phyloP scores from a whole-genome alignment of 2,888 invertebrate genomes.

The Apodemia mormo region DNA sequence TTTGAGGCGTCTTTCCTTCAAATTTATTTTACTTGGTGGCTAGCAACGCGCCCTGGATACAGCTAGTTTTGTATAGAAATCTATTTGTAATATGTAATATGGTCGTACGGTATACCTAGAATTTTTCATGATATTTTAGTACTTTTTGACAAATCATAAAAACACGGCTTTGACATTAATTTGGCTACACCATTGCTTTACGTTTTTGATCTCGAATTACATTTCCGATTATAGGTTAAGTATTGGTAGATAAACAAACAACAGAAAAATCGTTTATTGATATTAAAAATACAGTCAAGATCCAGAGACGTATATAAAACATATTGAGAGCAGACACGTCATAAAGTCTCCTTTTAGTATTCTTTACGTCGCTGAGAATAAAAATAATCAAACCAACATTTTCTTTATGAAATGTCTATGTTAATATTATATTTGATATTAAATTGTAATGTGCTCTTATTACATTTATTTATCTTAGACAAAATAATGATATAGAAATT shows the following conservation, averaged over 20 bases:
- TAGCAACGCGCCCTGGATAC: too few species aligned
- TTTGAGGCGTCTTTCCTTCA: too few species aligned
- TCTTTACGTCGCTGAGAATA: background rate
- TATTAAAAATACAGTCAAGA: background rate
- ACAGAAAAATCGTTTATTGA: background rate
- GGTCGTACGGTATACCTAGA: too few species aligned
- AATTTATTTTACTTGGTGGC: too few species aligned
- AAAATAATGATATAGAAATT: background rate
- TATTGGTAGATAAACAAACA: background rate
- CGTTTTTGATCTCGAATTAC: too few species aligned
- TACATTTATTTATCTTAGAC: slow-evolving; percentile 29
- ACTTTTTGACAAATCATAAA: too few species aligned
- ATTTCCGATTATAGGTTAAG: too few species aligned
- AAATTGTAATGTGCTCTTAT: slow-evolving; percentile 36
- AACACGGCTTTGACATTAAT: too few species aligned
- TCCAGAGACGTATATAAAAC: background rate
- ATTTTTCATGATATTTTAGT: too few species aligned
- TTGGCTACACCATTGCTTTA: too few species aligned
- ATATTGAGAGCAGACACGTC: background rate
- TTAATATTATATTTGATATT: slow-evolving; percentile 1
- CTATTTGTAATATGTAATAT: too few species aligned
- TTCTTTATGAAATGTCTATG: slow-evolving; percentile 10
- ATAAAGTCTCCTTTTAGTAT: background rate
- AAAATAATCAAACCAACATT: slow-evolving; percentile 3
- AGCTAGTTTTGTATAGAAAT: too few species aligned